Conservation (phyloP, 1,140 invertebrate genomes). For the Magallana angulata region DNA sequence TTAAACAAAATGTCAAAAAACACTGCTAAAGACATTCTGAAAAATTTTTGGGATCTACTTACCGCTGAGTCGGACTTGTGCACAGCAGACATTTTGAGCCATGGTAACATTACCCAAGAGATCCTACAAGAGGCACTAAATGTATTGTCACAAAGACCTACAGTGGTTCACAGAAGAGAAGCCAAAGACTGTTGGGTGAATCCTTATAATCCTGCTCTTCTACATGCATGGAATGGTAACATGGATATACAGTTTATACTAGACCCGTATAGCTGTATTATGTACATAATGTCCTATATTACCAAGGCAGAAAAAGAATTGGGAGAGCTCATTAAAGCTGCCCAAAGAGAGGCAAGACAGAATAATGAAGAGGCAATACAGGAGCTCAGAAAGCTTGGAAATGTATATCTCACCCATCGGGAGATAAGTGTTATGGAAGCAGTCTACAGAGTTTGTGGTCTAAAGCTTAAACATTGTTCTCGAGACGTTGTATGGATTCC, state of each 20-base stretch:
- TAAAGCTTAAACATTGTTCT: conserved; percentile 39
- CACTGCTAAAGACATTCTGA: background rate
- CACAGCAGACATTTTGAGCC: conserved; percentile 29
- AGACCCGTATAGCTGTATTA: conserved; percentile 45
- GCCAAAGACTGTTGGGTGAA: conserved; percentile 45
- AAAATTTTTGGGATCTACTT: background rate
- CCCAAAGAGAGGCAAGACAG: conserved; percentile 39
- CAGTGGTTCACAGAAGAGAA: conserved; percentile 22
- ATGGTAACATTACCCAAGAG: conserved; percentile 6
- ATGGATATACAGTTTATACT: conserved; percentile 41
- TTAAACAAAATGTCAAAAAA: conserved; percentile 27
- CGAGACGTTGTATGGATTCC: conserved; percentile 42
- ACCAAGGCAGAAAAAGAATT: conserved; percentile 48
- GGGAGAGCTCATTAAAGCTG: conserved; percentile 45
- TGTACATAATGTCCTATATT: conserved; percentile 47
- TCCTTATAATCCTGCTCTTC: conserved; percentile 42
- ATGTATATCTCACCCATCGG: conserved; percentile 40
- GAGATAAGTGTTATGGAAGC: conserved; percentile 39
- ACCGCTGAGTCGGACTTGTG: background rate
- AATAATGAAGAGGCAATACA: conserved; percentile 38
- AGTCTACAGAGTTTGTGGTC: conserved; percentile 50
- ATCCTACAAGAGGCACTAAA: conserved; percentile 31
- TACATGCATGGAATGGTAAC: conserved; percentile 43
- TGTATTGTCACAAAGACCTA: conserved; percentile 27
- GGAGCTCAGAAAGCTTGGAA: conserved; percentile 38